A percentile compares a stretch with the other conserved stretches of the same genome.
phyloP scores from a whole-genome alignment of 2,113 vertebrate genomes.

The Jaculus jaculus region DNA sequence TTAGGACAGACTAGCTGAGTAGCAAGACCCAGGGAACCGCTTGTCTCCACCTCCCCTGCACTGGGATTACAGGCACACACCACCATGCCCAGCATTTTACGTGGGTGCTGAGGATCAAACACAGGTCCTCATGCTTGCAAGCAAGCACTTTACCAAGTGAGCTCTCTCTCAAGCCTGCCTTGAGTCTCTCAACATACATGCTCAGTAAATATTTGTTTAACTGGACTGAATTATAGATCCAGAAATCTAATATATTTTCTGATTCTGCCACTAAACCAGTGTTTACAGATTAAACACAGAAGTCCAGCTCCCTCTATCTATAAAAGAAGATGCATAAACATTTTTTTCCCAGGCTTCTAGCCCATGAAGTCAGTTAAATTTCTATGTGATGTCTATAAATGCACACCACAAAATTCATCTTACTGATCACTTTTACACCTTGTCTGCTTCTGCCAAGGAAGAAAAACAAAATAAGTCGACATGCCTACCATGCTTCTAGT shows the following conservation, averaged over 20 bases:
- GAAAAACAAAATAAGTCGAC: background rate
- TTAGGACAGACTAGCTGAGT: too few relatives aligned
- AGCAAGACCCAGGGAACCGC: too few relatives aligned
- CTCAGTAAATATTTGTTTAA: constrained; percentile 56
- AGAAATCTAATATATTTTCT: constrained; percentile 40
- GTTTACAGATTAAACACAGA: constrained; percentile 44
- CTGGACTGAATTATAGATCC: constrained; percentile 19
- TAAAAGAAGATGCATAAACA: constrained; percentile 32
- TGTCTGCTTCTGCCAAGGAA: constrained; percentile 2
- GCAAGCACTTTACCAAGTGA: too few relatives aligned
- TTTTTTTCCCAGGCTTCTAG: background rate
- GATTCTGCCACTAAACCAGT: constrained; percentile 2
- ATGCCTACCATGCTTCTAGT: background rate
- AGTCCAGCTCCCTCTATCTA: background rate
- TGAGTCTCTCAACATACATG: background rate
- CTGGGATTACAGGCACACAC: too few relatives aligned
- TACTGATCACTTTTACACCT: background rate
- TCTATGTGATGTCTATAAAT: background rate
- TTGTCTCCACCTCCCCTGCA: too few relatives aligned
- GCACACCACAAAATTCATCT: background rate
- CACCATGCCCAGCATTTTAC: too few relatives aligned
- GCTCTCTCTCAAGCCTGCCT: background rate
- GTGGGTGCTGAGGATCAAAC: too few relatives aligned
- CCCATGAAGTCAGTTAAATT: background rate
- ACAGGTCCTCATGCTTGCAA: too few relatives aligned